Evolutionary conservation across 2,888 invertebrate species (phyloP).

Genomic region (Pandemis cinnamomeana): DNA sequence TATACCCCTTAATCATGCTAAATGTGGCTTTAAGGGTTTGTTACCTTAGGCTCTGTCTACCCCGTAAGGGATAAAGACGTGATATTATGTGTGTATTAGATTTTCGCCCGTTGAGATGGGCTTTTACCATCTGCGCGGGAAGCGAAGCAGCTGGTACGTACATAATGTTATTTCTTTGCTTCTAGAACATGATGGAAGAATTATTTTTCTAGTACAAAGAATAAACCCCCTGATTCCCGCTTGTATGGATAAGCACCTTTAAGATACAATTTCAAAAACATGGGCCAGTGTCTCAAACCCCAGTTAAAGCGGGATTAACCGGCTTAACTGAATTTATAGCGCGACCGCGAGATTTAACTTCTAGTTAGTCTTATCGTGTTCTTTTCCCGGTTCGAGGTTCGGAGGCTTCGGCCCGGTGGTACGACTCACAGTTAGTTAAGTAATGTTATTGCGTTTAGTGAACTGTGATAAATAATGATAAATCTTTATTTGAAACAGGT

Average conservation of each 20-base stretch:
- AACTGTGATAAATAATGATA: too few relatives aligned
- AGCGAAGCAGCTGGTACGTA: too few relatives aligned
- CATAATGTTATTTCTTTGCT: too few relatives aligned
- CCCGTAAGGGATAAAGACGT: too few relatives aligned
- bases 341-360: slow-evolving; percentile 47
- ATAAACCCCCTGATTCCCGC: slow-evolving; percentile 26
- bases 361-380: slow-evolving; percentile 49
- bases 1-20: too few relatives aligned
- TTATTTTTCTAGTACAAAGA: slow-evolving; percentile 28
- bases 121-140: too few relatives aligned
- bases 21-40: too few relatives aligned
- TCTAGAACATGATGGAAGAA: slow-evolving; percentile 1
- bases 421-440: slow-evolving; percentile 1
- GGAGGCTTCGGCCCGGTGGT: slow-evolving; percentile 18
- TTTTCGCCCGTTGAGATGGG: too few relatives aligned
- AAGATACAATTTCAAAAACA: slow-evolving; percentile 42
- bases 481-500: too few relatives aligned
- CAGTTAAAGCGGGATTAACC: slow-evolving; percentile 47
- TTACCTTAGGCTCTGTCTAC: too few relatives aligned
- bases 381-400: slow-evolving; percentile 45
- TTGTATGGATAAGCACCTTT: slow-evolving; percentile 40
- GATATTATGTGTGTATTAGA: too few relatives aligned
- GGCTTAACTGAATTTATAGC: slow-evolving; percentile 49
- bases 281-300: slow-evolving; percentile 35
- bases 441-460: neutral